phyloP scores from a whole-genome alignment of 2,113 vertebrate species.

The Nothocercus julius region DNA sequence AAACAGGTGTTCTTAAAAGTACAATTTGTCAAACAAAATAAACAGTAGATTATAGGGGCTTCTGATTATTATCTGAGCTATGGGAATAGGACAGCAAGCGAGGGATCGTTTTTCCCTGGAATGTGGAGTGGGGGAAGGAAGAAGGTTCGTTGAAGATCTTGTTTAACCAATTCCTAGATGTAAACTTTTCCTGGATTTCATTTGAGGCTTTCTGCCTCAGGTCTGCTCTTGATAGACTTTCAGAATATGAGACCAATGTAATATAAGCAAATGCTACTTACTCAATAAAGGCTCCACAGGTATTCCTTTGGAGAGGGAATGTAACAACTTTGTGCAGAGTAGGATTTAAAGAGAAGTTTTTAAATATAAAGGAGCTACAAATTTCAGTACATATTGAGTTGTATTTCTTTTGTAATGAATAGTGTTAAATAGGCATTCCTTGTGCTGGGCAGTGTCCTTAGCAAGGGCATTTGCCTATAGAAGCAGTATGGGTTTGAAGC shows the following conservation, averaged over 20 bases:
- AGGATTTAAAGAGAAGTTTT: conserved; percentile 31
- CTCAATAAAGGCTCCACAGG: conserved; percentile 14
- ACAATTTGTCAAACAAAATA: conserved; percentile 34
- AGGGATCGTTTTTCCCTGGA: conserved; percentile 10
- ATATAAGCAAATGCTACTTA: conserved; percentile 45
- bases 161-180: conserved; percentile 4
- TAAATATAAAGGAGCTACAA: conserved; percentile 55
- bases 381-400: conserved; percentile 30
- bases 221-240: neutral
- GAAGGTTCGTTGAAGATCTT: neutral
- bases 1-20: conserved; percentile 40
- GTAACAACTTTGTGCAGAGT: neutral
- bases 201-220: conserved; percentile 12
- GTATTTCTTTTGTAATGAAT: neutral
- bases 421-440: neutral
- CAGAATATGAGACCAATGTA: conserved; percentile 1
- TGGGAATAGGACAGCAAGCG: neutral
- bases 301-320: conserved; percentile 48
- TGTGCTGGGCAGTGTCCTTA: neutral
- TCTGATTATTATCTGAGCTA: conserved; percentile 4
- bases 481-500: neutral
- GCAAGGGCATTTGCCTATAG: neutral
- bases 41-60: conserved; percentile 15
- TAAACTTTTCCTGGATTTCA: conserved; percentile 41
- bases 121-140: conserved; percentile 15